Evolutionary conservation across 2,888 invertebrate species (phyloP).

Genomic region (Rhingia rostrata): DNA sequence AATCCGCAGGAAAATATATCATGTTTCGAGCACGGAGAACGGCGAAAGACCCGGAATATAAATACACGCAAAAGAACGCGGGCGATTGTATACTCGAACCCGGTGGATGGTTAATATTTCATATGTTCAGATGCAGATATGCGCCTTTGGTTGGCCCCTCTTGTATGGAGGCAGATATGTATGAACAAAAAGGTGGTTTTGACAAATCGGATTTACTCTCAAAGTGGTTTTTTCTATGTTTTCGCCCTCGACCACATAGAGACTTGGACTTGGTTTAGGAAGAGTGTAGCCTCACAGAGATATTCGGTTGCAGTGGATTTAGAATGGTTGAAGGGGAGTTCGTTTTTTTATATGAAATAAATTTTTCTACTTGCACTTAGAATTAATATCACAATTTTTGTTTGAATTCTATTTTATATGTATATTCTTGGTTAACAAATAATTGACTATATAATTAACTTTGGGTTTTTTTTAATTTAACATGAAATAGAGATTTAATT

Average conservation of each 20-base stretch:
- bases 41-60: conserved; percentile 34
- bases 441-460: conserved; percentile 70
- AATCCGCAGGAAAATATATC: conserved; percentile 29
- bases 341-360: neutral
- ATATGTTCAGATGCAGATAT: conserved; percentile 32
- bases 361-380: conserved; percentile 42
- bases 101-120: conserved; percentile 34
- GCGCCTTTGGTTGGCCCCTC: neutral
- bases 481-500: conserved; percentile 49
- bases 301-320: conserved; percentile 47
- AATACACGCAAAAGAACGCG: conserved; percentile 16
- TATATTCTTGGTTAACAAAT: conserved; percentile 47
- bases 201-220: conserved; percentile 56
- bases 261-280: neutral
- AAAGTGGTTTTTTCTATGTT: conserved; percentile 37
- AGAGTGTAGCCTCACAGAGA: neutral
- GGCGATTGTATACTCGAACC: neutral
- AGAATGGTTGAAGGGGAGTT: neutral
- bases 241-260: conserved; percentile 17
- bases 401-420: conserved; percentile 21
- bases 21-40: conserved; percentile 10
- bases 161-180: neutral
- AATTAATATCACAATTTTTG: conserved; percentile 66
- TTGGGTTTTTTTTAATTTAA: conserved; percentile 35
- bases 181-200: conserved; percentile 23